phyloP scores from a whole-genome alignment of 1,140 invertebrate genomes.

The Lerema accius region DNA sequence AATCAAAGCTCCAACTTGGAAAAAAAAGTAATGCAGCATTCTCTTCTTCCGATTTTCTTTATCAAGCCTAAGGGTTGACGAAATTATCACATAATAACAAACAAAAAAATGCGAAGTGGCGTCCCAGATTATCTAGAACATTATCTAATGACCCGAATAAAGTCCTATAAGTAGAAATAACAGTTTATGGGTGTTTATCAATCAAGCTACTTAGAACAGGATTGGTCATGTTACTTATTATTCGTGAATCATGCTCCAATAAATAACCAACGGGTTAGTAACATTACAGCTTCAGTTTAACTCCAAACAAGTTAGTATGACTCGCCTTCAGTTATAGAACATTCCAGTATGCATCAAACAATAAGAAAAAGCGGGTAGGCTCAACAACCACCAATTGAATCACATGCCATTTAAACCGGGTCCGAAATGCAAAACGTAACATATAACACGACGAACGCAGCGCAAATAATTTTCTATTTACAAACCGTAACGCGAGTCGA shows the following conservation, averaged over 20 bases:
- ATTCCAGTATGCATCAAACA: conserved; percentile 13
- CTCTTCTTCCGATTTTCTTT: too few relatives aligned
- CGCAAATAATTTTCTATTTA: conserved; percentile 64
- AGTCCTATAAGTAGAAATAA: too few relatives aligned
- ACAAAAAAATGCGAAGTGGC: too few relatives aligned
- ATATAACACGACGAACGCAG: conserved; percentile 35
- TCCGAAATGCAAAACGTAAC: conserved; percentile 33
- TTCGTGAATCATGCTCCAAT: not conserved
- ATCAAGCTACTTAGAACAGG: not conserved
- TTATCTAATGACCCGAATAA: too few relatives aligned
- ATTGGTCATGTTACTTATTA: not conserved
- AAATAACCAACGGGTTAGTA: not conserved
- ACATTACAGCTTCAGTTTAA: conserved; percentile 1
- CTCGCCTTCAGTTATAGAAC: conserved; percentile 15
- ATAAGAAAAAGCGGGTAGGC: conserved; percentile 11
- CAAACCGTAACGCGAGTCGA: conserved; percentile 55
- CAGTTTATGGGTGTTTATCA: not conserved
- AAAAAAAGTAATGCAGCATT: too few relatives aligned
- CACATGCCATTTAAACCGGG: conserved; percentile 32
- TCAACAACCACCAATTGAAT: conserved; percentile 26
- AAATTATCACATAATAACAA: too few relatives aligned
- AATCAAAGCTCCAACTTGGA: too few relatives aligned
- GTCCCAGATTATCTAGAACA: too few relatives aligned
- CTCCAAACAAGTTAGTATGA: not conserved
- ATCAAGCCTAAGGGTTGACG: too few relatives aligned